phyloP scores from a whole-genome alignment of 2,797 vertebrate species.

The Harpagifer antarcticus region DNA sequence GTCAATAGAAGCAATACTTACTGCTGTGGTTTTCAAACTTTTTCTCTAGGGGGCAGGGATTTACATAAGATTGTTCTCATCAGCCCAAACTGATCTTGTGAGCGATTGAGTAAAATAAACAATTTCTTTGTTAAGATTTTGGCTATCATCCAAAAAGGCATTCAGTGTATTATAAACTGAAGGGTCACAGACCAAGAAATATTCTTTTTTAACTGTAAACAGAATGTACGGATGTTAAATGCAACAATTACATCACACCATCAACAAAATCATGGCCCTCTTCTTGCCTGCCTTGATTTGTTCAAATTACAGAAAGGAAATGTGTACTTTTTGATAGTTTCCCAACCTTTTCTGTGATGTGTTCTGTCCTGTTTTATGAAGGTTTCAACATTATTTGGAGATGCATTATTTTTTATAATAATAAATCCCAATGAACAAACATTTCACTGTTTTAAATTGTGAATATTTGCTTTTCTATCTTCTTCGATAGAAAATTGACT shows the following conservation, averaged over 20 bases:
- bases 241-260: not conserved
- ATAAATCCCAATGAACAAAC: not conserved
- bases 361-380: not conserved
- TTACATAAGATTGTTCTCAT: slow-evolving; percentile 59
- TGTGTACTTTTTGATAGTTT: not conserved
- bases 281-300: not conserved
- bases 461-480: not conserved
- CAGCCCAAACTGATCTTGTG: slow-evolving; percentile 48
- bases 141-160: slow-evolving; percentile 40
- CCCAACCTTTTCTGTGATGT: not conserved
- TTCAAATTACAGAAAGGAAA: not conserved
- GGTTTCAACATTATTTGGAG: too few species aligned
- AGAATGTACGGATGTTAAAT: not conserved
- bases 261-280: not conserved
- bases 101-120: slow-evolving; percentile 54
- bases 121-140: slow-evolving; percentile 53
- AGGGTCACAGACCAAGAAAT: slow-evolving; percentile 9
- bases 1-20: slow-evolving; percentile 70
- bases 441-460: not conserved
- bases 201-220: not conserved
- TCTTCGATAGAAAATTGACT: not conserved
- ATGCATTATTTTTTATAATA: not conserved
- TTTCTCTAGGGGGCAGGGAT: slow-evolving; percentile 46
- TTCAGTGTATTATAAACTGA: slow-evolving; percentile 16
- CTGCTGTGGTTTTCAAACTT: slow-evolving; percentile 66